phyloP scores from a whole-genome alignment of 1,140 invertebrate species.

The Triops cancriformis region DNA sequence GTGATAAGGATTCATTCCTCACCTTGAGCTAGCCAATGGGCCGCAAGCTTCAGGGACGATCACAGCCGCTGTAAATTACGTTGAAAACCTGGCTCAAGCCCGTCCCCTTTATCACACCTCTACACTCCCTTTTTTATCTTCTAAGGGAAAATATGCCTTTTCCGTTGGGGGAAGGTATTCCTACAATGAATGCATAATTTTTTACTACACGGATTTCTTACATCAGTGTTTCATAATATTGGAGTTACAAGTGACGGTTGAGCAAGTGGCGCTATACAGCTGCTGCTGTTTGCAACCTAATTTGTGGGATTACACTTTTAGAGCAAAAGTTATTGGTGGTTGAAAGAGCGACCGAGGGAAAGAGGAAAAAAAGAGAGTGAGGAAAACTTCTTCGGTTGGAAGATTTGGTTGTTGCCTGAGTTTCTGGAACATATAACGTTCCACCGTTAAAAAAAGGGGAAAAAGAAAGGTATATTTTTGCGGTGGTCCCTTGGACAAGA shows the following conservation, averaged over 20 bases:
- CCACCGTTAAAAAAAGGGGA: too few species aligned
- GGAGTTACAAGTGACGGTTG: too few species aligned
- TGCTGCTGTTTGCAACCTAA: too few species aligned
- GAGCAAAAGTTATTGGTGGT: too few species aligned
- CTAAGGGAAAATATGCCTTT: background rate
- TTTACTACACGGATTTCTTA: background rate
- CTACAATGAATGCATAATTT: background rate
- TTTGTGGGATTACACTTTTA: too few species aligned
- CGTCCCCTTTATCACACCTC: conserved; percentile 1
- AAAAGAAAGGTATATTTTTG: background rate
- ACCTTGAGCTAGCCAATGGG: background rate
- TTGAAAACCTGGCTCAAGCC: background rate
- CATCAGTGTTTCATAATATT: too few species aligned
- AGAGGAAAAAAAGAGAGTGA: too few species aligned
- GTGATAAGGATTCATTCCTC: background rate
- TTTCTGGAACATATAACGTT: too few species aligned
- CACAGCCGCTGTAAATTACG: background rate
- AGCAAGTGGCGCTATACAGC: too few species aligned
- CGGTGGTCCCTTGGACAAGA: background rate
- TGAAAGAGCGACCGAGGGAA: too few species aligned
- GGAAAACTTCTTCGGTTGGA: too few species aligned
- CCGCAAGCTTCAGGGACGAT: background rate
- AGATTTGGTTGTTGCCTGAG: too few species aligned
- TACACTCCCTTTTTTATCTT: background rate
- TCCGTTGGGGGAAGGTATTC: background rate